phyloP scores from a whole-genome alignment of 2,113 vertebrate species.

The Sander lucioperca region DNA sequence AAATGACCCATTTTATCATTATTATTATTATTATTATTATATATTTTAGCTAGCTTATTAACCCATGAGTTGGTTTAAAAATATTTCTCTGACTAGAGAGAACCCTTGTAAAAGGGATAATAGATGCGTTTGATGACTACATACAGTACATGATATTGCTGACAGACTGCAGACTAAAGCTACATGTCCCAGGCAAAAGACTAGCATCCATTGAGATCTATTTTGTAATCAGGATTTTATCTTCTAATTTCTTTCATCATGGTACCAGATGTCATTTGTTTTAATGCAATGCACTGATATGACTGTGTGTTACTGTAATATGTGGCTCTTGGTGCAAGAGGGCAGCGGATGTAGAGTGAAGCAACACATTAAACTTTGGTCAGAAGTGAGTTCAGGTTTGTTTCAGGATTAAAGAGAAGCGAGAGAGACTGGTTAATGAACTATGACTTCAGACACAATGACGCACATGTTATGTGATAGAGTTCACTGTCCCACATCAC shows the following conservation, averaged over 20 bases:
- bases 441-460: conserved; percentile 37
- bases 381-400: conserved; percentile 22
- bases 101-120: not conserved
- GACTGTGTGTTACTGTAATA: not conserved
- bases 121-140: not conserved
- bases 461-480: conserved; percentile 43
- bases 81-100: too few relatives aligned
- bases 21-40: too few relatives aligned
- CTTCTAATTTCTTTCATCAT: not conserved
- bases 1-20: not conserved
- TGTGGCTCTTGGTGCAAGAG: not conserved
- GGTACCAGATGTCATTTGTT: not conserved
- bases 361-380: conserved; percentile 29
- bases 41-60: not conserved
- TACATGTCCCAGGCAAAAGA: not conserved
- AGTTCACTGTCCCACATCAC: not conserved
- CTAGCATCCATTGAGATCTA: not conserved
- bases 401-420: conserved; percentile 35
- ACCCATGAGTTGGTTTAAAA: not conserved
- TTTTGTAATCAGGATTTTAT: not conserved
- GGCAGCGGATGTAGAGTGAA: not conserved
- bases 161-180: not conserved
- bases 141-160: not conserved
- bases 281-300: not conserved
- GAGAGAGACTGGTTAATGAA: conserved; percentile 43